phyloP scores from a whole-genome alignment of 92 coral and sea anemone genomes.

The Phenganax stokvisi region DNA sequence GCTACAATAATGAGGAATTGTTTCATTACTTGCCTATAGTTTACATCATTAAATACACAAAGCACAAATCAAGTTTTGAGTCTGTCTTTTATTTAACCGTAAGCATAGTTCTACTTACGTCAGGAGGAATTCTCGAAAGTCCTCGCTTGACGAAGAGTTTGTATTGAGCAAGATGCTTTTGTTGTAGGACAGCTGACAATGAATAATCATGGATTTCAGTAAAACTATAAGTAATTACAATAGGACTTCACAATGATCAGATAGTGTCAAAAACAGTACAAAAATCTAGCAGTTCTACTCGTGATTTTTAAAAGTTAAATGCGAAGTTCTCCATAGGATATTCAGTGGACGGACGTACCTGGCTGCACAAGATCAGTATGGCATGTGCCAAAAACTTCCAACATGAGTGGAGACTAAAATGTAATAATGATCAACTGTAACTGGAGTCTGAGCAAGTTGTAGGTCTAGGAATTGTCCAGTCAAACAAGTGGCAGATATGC shows the following conservation, averaged over 20 bases:
- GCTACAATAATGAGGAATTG: slow-evolving; percentile 39
- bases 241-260: background rate
- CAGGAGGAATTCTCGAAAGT: slow-evolving; percentile 77
- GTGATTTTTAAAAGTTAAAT: background rate
- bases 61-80: background rate
- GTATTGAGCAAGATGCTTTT: slow-evolving; percentile 74
- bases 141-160: slow-evolving; percentile 78
- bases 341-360: slow-evolving; percentile 44
- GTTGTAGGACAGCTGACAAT: slow-evolving; percentile 69
- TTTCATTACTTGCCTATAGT: background rate
- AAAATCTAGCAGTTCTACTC: background rate
- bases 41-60: background rate
- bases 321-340: background rate
- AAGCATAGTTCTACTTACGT: slow-evolving; percentile 44
- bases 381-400: slow-evolving; percentile 94
- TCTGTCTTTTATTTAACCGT: background rate
- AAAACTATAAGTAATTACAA: background rate
- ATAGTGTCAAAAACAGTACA: background rate
- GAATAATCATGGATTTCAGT: background rate
- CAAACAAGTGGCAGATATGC: background rate
- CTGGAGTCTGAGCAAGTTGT: no score
- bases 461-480: background rate
- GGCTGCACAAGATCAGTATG: slow-evolving; percentile 95
- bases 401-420: slow-evolving; percentile 66
- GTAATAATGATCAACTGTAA: no score